phyloP scores from a whole-genome alignment of 2,888 invertebrate species.

The Isoperla grammatica region DNA sequence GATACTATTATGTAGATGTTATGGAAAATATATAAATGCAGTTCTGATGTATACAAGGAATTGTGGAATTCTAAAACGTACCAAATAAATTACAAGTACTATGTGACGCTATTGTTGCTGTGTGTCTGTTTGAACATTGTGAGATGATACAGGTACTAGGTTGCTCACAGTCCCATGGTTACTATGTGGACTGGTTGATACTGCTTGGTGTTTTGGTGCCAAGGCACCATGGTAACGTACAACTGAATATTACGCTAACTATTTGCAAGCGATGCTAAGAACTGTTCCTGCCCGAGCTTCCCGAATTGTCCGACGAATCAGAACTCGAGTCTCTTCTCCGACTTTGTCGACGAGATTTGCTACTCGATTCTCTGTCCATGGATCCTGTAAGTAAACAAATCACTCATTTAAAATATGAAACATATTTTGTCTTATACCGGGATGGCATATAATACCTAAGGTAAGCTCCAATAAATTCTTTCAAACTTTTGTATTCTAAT shows the following conservation, averaged over 20 bases:
- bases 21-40: conserved; percentile 1
- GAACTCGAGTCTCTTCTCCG: conserved; percentile 30
- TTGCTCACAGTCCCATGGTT: conserved; percentile 2
- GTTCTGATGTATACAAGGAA: neutral
- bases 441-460: no score
- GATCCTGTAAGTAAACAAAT: conserved; percentile 25
- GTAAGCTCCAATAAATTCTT: no score
- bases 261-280: conserved; percentile 6
- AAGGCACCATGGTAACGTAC: conserved; percentile 19
- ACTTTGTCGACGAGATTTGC: conserved; percentile 28
- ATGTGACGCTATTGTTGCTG: neutral
- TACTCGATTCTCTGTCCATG: conserved; percentile 30
- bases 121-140: conserved; percentile 2
- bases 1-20: neutral
- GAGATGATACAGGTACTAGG: conserved; percentile 16
- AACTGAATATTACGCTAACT: neutral
- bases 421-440: no score
- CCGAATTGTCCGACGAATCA: conserved; percentile 9
- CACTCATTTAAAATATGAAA: conserved; percentile 11
- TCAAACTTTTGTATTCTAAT: no score
- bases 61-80: neutral
- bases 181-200: conserved; percentile 19
- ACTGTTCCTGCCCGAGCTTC: neutral
- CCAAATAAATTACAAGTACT: conserved; percentile 2
- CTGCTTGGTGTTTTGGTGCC: conserved; percentile 25